Conservation (phyloP, 1,140 invertebrate genomes). For the Ylistrum balloti region DNA sequence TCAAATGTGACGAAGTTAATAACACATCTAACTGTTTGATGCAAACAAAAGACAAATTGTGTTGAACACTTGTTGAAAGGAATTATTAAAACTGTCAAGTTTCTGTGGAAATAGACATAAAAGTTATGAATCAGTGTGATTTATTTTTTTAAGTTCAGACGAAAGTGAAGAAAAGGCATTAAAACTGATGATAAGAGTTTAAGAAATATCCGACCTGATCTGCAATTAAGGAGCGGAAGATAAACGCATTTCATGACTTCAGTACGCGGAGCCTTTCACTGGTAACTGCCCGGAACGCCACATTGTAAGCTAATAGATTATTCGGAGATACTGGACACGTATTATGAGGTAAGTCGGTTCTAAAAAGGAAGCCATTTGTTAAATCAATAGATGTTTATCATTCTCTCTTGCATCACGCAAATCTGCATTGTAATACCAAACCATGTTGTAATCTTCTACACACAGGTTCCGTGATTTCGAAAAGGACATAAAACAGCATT, state of each 20-base stretch:
- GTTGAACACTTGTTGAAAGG: neutral
- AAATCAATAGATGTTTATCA: neutral
- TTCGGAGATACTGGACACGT: neutral
- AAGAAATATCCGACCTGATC: neutral
- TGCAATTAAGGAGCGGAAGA: neutral
- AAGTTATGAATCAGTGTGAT: neutral
- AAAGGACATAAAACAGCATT: no score
- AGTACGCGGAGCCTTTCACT: neutral
- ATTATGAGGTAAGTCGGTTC: conserved; percentile 23
- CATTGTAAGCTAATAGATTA: neutral
- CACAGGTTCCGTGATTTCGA: neutral
- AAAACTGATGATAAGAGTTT: neutral
- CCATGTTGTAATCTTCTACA: no score
- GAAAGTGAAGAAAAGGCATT: neutral
- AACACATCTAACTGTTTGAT: neutral
- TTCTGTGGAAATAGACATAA: neutral
- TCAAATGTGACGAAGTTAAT: neutral
- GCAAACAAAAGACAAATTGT: neutral
- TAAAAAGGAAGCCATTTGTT: neutral
- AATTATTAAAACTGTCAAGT: neutral
- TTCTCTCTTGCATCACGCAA: neutral
- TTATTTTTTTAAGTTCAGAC: neutral
- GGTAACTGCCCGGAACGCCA: neutral
- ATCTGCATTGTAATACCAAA: neutral
- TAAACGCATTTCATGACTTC: neutral